These are phyloP conservation scores for Eristalis arbustorum DNA, from an alignment of 2,888 invertebrate species.

Conservation along the genomic window DNA sequence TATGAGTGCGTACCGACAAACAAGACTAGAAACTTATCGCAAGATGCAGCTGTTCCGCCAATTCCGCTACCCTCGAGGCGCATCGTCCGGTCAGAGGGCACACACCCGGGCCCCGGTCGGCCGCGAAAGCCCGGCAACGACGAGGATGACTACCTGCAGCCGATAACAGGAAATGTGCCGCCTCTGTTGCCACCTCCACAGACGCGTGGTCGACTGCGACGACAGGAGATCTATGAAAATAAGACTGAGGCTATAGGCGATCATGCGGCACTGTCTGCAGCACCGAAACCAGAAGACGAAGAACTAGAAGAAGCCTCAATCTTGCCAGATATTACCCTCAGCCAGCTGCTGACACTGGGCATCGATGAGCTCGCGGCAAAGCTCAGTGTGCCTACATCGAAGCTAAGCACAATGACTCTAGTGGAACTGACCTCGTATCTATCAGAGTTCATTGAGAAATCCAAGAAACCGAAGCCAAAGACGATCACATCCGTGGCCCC, in stretches of 20 bases:
- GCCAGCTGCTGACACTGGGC: conserved; percentile 90
- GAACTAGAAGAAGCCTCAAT: conserved; percentile 70
- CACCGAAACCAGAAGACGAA: conserved; percentile 54
- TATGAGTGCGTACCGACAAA: conserved; percentile 76
- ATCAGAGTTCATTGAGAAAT: conserved; percentile 82
- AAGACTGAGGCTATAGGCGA: conserved; percentile 76
- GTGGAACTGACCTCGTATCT: conserved; percentile 92
- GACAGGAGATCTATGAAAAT: conserved; percentile 78
- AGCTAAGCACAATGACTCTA: conserved; percentile 91
- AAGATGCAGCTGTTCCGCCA: conserved; percentile 81
- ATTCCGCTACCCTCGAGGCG: conserved; percentile 83
- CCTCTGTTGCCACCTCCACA: conserved; percentile 82
- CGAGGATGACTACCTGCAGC: conserved; percentile 87
- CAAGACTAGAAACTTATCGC: conserved; percentile 56
- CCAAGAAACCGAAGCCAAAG: conserved; percentile 76
- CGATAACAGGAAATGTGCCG: conserved; percentile 80
- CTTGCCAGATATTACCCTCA: conserved; percentile 87
- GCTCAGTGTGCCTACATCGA: conserved; percentile 88
- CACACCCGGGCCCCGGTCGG: conserved; percentile 81
- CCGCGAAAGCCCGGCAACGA: conserved; percentile 82
- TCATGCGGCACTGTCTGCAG: conserved; percentile 54
- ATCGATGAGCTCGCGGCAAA: conserved; percentile 89
- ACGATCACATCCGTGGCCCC: background rate
- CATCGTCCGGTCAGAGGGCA: conserved; percentile 81
- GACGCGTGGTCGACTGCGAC: conserved; percentile 76